A percentile compares a stretch with the other conserved stretches of the same genome.
These are phyloP conservation scores for Hirudinaria manillensis DNA, from an alignment of 2,888 invertebrate genomes.

Conservation along the genomic window DNA sequence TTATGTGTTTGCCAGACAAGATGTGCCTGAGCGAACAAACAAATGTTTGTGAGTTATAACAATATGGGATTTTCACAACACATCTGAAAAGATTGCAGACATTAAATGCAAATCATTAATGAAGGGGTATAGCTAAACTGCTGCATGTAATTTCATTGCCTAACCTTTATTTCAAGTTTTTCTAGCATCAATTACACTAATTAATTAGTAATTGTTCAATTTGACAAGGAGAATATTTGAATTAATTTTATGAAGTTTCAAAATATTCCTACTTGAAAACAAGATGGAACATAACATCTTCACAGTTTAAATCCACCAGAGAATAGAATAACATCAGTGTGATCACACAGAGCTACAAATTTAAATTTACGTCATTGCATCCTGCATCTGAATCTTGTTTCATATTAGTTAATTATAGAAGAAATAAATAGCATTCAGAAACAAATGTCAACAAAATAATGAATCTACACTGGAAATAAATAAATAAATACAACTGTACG, in stretches of 20 bases:
- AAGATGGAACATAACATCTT: slow-evolving; percentile 88
- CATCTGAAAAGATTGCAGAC: background rate
- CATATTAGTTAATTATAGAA: too few species aligned
- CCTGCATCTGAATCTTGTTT: background rate
- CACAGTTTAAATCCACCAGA: slow-evolving; percentile 82
- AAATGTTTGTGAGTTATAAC: background rate
- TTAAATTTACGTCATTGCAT: slow-evolving; percentile 22
- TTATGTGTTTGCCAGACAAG: slow-evolving; percentile 72
- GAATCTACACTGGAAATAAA: too few species aligned
- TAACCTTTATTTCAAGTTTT: too few species aligned
- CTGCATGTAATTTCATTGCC: too few species aligned
- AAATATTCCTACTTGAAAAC: slow-evolving; percentile 61
- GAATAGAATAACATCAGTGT: slow-evolving; percentile 85
- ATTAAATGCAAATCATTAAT: too few species aligned
- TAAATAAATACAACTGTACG: background rate
- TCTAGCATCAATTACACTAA: too few species aligned
- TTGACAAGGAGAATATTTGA: too few species aligned
- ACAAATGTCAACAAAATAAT: too few species aligned
- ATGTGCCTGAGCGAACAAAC: slow-evolving; percentile 63
- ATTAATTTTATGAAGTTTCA: background rate
- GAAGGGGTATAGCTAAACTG: too few species aligned
- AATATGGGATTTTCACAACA: background rate
- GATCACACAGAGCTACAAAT: slow-evolving; percentile 66
- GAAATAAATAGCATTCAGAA: too few species aligned
- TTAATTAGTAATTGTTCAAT: too few species aligned